These are phyloP conservation scores for Amphimedon queenslandica DNA, from an alignment of 37 sponge, comb jelly and placozoan species.

Conservation along the genomic window DNA sequence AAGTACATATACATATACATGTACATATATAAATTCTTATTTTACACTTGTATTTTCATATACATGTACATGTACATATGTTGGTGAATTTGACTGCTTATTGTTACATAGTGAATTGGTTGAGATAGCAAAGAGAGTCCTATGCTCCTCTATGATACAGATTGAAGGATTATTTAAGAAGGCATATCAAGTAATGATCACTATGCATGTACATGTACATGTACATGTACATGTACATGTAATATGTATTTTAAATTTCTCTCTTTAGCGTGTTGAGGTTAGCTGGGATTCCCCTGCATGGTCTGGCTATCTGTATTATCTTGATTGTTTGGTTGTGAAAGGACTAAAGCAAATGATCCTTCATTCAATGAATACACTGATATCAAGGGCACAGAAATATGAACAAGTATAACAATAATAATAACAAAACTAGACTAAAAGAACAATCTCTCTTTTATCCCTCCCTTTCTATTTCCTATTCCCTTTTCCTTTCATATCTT, in stretches of 20 bases:
- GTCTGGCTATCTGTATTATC: slow-evolving; percentile 41
- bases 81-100: not conserved
- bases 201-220: not conserved
- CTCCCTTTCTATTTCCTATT: not conserved
- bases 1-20: not conserved
- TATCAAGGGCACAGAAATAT: slow-evolving; percentile 39
- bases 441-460: slow-evolving; percentile 1
- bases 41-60: too few relatives aligned
- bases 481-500: too few relatives aligned
- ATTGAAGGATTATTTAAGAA: not conserved
- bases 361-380: slow-evolving; percentile 38
- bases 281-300: slow-evolving; percentile 74
- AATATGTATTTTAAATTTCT: not conserved
- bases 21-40: not conserved
- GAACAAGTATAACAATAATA: slow-evolving; percentile 59
- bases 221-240: not conserved
- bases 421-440: too few relatives aligned
- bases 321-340: slow-evolving; percentile 40
- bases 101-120: slow-evolving; percentile 15
- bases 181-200: not conserved
- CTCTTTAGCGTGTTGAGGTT: slow-evolving; percentile 30
- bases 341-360: slow-evolving; percentile 58
- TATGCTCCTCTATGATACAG: slow-evolving; percentile 1
- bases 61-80: not conserved
- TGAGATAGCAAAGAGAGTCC: slow-evolving; percentile 15